Base-by-base conservation (phyloP, 2,113 vertebrate species). In the Nesogale talazaci region DNA sequence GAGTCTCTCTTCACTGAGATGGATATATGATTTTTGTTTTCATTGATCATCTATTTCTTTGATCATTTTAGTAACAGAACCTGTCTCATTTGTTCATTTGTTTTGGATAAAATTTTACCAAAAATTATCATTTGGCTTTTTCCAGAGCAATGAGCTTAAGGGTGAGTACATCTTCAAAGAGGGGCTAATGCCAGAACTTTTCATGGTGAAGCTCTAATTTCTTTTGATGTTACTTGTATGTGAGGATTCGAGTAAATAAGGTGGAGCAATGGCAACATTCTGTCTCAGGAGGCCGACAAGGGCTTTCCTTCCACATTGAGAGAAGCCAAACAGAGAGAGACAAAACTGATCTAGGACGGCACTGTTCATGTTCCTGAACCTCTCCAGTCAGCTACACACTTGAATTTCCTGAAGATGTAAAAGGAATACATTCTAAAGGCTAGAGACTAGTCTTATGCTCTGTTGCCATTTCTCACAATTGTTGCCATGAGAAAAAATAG, bases 191-290 rank as follows among this genome's bases (percentile, higher is more conserved):
- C 0, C 2, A 9, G 29, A 3, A 34, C 1, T 38, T 42, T 65
- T 34, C 14, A 14, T 56, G 5, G 31, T 77, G 31, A 61, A 83
- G 59, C 1, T 17, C 52, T 61, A 25, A 2, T 82, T 79, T 89
- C 4, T 52, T 63, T 87, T 46, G 12, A 59, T 3, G 6, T 91
- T 89, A 42, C 23, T 90, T 74, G 79, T 3, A 34, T 27, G 34
- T 70, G 1, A 86, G 1, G 0, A 10, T 42, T 4, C 63, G 1
- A 1, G 6, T 6, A 27, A 36, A 0, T 27, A 81, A 83, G n/a
- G n/a, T 82, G 9, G 3, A 36, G 14, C 34, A 6, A 67, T 31
- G 2, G 10, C 11, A 1, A 1, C n/a, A 75, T 16, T 84, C 42
- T 63, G 72, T 34, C 57, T 23, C 36, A 74, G 10, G n/a, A 70